Evolutionary conservation across 92 coral and sea anemone species (phyloP).

Genomic region (Nematostella vectensis): DNA sequence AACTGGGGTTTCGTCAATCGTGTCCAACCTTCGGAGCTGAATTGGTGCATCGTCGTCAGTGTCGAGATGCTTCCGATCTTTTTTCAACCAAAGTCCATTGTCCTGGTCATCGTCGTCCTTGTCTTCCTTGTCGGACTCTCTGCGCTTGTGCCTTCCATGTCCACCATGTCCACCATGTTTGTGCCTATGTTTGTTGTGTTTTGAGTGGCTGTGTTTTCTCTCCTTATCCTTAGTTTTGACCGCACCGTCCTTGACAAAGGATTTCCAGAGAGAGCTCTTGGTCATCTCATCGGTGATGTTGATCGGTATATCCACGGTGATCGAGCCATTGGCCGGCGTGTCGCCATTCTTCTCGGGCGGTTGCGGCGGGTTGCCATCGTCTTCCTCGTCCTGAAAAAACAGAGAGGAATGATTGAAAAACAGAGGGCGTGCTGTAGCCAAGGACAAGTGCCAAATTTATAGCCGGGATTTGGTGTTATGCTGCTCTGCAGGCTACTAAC

Average conservation of each 20-base stretch:
- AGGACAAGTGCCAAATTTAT: too few relatives aligned
- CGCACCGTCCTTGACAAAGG: constrained; percentile 64
- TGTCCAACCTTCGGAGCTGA: constrained; percentile 32
- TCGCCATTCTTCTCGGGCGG: constrained; percentile 28
- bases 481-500: too few relatives aligned
- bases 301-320: constrained; percentile 46
- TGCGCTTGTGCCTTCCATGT: constrained; percentile 32
- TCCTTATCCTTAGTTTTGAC: constrained; percentile 37
- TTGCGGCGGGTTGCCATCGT: constrained; percentile 18
- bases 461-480: too few relatives aligned
- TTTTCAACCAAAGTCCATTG: constrained; percentile 58
- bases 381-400: constrained; percentile 15
- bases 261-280: constrained; percentile 83
- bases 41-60: constrained; percentile 18
- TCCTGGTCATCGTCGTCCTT: constrained; percentile 29
- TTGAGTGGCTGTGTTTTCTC: constrained; percentile 38
- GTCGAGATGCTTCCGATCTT: constrained; percentile 31
- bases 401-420: not conserved
- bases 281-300: constrained; percentile 89
- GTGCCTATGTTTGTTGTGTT: constrained; percentile 37
- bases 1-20: constrained; percentile 41
- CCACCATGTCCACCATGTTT: constrained; percentile 32
- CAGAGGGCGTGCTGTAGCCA: too few relatives aligned
- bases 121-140: constrained; percentile 5
- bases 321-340: constrained; percentile 26